phyloP scores from a whole-genome alignment of 2,797 vertebrate species.

The Sebastes diploproa region DNA sequence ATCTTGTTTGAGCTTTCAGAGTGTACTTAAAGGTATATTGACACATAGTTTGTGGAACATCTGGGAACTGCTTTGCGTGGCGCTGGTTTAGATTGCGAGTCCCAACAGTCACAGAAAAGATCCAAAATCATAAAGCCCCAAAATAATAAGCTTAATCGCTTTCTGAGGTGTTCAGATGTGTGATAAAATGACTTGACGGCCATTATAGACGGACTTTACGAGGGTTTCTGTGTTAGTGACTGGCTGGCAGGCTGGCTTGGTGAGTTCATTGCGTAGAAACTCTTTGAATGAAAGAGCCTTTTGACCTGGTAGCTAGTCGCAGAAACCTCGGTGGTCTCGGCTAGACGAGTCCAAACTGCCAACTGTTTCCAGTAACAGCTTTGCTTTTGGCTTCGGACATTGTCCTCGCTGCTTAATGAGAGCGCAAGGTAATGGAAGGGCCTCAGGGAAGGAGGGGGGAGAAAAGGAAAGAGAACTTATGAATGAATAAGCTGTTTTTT shows the following conservation, averaged over 20 bases:
- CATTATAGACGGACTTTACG: constrained; percentile 20
- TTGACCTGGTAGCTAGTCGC: constrained; percentile 58
- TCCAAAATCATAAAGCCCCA: constrained; percentile 26
- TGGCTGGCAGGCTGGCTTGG: constrained; percentile 12
- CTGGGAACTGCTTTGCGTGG: not conserved
- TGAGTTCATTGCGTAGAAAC: constrained; percentile 38
- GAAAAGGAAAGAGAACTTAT: not conserved
- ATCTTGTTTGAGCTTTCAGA: not conserved
- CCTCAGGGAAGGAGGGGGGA: not conserved
- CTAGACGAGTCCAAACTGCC: constrained; percentile 62
- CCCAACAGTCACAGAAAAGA: constrained; percentile 28
- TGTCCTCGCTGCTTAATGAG: constrained; percentile 58
- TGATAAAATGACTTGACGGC: constrained; percentile 43
- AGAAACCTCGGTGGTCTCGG: constrained; percentile 67
- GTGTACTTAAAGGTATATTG: not conserved
- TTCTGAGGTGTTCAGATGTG: constrained; percentile 37
- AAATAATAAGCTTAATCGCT: constrained; percentile 42
- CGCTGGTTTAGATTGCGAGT: constrained; percentile 22
- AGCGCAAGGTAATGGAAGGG: constrained; percentile 54
- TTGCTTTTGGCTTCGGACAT: constrained; percentile 53
- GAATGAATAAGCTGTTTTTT: constrained; percentile 45
- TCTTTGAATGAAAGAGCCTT: constrained; percentile 64
- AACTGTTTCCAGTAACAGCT: constrained; percentile 71
- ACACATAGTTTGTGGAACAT: not conserved
- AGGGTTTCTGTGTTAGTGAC: constrained; percentile 18